Conservation (phyloP, 1,140 invertebrate species). For the Rhyzopertha dominica region DNA sequence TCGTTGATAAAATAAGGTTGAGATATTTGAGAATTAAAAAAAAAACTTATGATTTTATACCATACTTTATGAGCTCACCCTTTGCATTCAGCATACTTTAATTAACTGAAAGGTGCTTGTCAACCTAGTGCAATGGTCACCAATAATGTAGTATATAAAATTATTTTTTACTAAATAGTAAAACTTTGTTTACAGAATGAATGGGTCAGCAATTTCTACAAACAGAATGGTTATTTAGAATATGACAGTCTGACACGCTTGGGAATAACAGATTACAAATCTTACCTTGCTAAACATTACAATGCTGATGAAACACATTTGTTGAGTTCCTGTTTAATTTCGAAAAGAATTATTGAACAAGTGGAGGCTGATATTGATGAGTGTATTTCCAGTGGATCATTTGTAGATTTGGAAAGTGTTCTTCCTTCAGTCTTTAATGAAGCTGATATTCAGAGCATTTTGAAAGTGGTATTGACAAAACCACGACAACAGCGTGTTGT, state of each 20-base stretch:
- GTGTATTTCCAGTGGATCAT: constrained; percentile 65
- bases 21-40: too few relatives aligned
- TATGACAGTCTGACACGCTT: constrained; percentile 84
- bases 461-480: constrained; percentile 59
- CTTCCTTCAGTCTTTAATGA: constrained; percentile 75
- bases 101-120: too few relatives aligned
- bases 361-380: constrained; percentile 82
- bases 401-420: constrained; percentile 72
- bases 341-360: constrained; percentile 68
- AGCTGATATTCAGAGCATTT: constrained; percentile 68
- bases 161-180: too few relatives aligned
- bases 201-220: constrained; percentile 89
- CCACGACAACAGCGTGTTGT: constrained; percentile 48
- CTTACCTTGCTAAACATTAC: constrained; percentile 76
- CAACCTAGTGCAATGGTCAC: too few relatives aligned
- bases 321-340: constrained; percentile 73
- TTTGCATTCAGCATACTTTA: too few relatives aligned
- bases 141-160: too few relatives aligned
- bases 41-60: too few relatives aligned
- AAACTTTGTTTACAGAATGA: constrained; percentile 65
- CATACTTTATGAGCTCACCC: too few relatives aligned
- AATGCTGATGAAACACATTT: constrained; percentile 65
- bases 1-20: too few relatives aligned
- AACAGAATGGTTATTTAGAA: constrained; percentile 92
- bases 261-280: constrained; percentile 80